Percentiles rank a stretch among this genome's conserved stretches.
Evolutionary conservation across 2,797 vertebrate genomes (phyloP).

Genomic region (Iguana delicatissima): DNA sequence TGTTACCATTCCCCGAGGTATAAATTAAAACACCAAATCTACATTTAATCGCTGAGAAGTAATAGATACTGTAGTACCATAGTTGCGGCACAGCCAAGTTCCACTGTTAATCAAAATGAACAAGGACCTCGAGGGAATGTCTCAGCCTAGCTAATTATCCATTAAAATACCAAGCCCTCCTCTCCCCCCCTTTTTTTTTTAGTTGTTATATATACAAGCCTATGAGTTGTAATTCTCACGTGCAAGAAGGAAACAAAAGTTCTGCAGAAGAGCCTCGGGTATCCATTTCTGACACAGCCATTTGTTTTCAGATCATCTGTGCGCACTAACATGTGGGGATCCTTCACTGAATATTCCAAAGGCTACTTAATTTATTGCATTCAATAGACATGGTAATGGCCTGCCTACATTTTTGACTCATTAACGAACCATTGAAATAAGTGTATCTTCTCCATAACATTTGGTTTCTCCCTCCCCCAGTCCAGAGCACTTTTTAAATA

Average conservation of each 20-base stretch:
- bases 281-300: not conserved
- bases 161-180: constrained; percentile 33
- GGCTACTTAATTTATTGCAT: not conserved
- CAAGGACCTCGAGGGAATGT: constrained; percentile 45
- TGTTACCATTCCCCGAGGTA: constrained; percentile 42
- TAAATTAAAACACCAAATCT: constrained; percentile 52
- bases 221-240: constrained; percentile 29
- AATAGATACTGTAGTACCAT: constrained; percentile 22
- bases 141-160: constrained; percentile 41
- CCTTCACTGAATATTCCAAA: constrained; percentile 14
- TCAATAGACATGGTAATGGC: not conserved
- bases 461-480: not conserved
- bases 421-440: not conserved
- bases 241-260: not conserved
- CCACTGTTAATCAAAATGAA: constrained; percentile 49
- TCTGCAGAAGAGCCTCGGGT: not conserved
- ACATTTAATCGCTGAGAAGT: constrained; percentile 48
- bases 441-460: not conserved
- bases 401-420: constrained; percentile 5
- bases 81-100: constrained; percentile 23
- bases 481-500: not conserved
- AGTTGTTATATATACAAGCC: not conserved
- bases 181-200: not conserved
- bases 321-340: not conserved
- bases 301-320: not conserved